These are phyloP conservation scores for Ceratosolen solmsi DNA, from an alignment of 1,140 invertebrate genomes.

Conservation along the genomic window DNA sequence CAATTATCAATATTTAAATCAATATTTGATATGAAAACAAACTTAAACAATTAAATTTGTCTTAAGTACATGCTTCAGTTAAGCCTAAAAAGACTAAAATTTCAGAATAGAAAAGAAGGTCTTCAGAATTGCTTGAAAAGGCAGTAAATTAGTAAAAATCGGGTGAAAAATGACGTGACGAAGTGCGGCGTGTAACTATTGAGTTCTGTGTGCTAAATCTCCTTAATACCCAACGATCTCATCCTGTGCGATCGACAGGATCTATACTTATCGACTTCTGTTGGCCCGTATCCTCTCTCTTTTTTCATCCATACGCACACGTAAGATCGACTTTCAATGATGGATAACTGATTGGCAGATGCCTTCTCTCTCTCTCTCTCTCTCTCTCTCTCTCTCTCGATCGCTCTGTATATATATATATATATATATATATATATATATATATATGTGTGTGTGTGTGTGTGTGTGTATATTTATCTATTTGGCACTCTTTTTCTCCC, in stretches of 20 bases:
- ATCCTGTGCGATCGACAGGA: constrained; percentile 59
- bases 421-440: too few relatives aligned
- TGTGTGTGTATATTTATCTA: neutral
- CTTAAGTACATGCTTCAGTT: constrained; percentile 3
- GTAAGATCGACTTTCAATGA: constrained; percentile 63
- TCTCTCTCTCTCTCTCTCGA: neutral
- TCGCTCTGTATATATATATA: neutral
- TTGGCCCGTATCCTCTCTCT: constrained; percentile 40
- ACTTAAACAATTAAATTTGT: neutral
- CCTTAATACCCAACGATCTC: constrained; percentile 60
- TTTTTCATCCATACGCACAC: neutral
- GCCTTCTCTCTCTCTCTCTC: neutral
- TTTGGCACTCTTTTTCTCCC: neutral
- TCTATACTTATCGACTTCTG: constrained; percentile 69
- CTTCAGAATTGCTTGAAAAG: constrained; percentile 23
- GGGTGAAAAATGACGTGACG: constrained; percentile 61
- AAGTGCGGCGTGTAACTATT: constrained; percentile 54
- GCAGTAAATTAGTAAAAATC: constrained; percentile 51
- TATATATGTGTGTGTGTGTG: too few relatives aligned
- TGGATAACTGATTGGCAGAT: constrained; percentile 71
- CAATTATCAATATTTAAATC: neutral
- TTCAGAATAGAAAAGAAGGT: neutral
- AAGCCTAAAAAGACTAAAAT: constrained; percentile 13
- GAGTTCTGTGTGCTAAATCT: constrained; percentile 57
- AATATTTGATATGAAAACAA: neutral